Conservation (phyloP, 2,113 vertebrate genomes). For the Xenus cinereus region DNA sequence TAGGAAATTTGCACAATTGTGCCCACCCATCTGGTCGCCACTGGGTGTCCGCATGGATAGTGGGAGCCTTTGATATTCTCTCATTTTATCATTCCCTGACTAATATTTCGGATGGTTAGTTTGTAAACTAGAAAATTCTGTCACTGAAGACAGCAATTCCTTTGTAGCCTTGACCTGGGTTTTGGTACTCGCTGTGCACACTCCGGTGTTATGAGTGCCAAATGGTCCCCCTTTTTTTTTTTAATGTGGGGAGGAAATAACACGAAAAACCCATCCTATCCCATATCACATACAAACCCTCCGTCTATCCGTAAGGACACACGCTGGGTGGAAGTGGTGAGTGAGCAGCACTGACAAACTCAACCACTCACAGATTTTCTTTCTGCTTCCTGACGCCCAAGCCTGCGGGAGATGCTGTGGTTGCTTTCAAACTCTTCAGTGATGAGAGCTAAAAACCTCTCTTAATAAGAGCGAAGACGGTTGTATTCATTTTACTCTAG, state of each 20-base stretch:
- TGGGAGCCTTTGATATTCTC: background rate
- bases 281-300: fast-evolving
- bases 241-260: background rate
- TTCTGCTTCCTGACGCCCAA: background rate
- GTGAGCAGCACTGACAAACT: background rate
- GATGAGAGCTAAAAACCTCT: background rate
- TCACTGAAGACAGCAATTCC: background rate
- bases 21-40: background rate
- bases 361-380: background rate
- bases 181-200: background rate
- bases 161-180: background rate
- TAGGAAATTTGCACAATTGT: background rate
- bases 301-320: background rate
- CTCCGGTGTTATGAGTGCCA: background rate
- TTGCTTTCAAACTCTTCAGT: background rate
- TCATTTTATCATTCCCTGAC: background rate
- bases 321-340: background rate
- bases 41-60: background rate
- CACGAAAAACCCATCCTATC: background rate
- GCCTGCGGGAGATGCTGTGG: background rate
- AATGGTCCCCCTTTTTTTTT: background rate
- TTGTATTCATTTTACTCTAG: background rate
- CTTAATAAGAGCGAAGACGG: background rate
- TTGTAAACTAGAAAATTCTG: background rate
- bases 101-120: background rate